Evolutionary conservation across 2,797 vertebrate species (phyloP), one percentile per base, ranked within the genome.

Genomic region (Centroberyx gerrardi): DNA sequence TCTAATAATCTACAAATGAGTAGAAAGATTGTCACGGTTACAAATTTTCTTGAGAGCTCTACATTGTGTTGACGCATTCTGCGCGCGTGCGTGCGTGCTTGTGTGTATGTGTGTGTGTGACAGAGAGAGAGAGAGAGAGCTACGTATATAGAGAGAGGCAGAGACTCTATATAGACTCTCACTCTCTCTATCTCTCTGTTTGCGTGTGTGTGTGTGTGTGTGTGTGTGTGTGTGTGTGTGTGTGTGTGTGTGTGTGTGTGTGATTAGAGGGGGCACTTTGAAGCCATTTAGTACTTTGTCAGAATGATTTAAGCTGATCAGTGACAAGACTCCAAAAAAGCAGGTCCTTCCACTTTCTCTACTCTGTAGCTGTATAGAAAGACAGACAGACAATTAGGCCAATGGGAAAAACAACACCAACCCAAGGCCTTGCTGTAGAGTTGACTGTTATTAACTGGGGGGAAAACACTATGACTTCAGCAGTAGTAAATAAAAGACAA

Each of bases 331-430:
- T 38, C 28, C 14, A 54, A 27, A 72, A 54, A 27, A 72, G 72
- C 80, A 66, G 36, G 59, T 75, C n/a, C 15, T 22, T 22, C 60
- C 40, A 31, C 54, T 74, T 64, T 59, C 9, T 66, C 27, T 63
- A 2, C 29, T 74, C 28, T n/a, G n/a, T n/a, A 68, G 0, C 44
- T 13, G 1, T 2, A 31, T 2, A 66, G 55, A 66, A 18, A 64
- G 18, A 63, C 40, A 52, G 8, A 55, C n/a, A 42, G 36, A 12
- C 38, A n/a, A 40, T 42, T 42, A 7, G 1, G 33, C 33, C 33
- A 36, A 52, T 48, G 31, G 3, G 42, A 1, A 33, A 44, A 63
- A 28, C 17, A 8, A 56, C 56, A 28, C 6, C 40, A 42, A 42
- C 12, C 40, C 33, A 15, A 0, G 3, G 12, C 18, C 9, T 4